These are phyloP conservation scores for Andinoacara biseriatus DNA, from an alignment of 2,113 vertebrate species.

Conservation along the genomic window DNA sequence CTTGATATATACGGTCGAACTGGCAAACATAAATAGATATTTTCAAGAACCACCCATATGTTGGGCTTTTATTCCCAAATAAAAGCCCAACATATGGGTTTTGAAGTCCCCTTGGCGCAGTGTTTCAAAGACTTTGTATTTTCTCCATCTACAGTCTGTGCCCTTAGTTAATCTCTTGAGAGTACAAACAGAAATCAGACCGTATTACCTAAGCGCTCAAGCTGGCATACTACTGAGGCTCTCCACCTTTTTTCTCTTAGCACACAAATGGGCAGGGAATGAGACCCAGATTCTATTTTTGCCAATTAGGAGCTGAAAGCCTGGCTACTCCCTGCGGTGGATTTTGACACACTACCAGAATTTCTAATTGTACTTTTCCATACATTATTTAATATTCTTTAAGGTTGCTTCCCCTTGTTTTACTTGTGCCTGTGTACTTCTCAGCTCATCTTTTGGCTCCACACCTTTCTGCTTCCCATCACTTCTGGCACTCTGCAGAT, in stretches of 20 bases:
- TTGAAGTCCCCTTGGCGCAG: neutral
- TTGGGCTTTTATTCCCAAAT: neutral
- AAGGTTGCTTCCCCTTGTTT: neutral
- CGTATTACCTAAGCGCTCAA: slow-evolving; percentile 35
- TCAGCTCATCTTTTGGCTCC: neutral
- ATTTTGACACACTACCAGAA: slow-evolving; percentile 27
- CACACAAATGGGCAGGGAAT: slow-evolving; percentile 20
- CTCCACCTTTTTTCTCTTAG: slow-evolving; percentile 16
- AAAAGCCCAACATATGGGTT: slow-evolving; percentile 3
- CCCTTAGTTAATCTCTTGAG: slow-evolving; percentile 34
- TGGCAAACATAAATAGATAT: neutral
- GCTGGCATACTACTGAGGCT: neutral
- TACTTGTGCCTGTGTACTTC: neutral
- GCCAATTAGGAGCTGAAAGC: slow-evolving; percentile 33
- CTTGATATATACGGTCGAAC: neutral
- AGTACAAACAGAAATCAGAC: slow-evolving; percentile 44
- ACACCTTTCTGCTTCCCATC: neutral
- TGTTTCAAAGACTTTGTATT: neutral
- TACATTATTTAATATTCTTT: slow-evolving; percentile 49
- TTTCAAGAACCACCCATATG: neutral
- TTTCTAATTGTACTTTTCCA: slow-evolving; percentile 21
- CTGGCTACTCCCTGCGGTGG: slow-evolving; percentile 26
- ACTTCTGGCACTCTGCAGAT: slow-evolving; percentile 15
- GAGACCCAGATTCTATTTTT: slow-evolving; percentile 58
- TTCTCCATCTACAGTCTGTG: neutral